phyloP scores from a whole-genome alignment of 2,113 vertebrate species.

The Charina bottae region DNA sequence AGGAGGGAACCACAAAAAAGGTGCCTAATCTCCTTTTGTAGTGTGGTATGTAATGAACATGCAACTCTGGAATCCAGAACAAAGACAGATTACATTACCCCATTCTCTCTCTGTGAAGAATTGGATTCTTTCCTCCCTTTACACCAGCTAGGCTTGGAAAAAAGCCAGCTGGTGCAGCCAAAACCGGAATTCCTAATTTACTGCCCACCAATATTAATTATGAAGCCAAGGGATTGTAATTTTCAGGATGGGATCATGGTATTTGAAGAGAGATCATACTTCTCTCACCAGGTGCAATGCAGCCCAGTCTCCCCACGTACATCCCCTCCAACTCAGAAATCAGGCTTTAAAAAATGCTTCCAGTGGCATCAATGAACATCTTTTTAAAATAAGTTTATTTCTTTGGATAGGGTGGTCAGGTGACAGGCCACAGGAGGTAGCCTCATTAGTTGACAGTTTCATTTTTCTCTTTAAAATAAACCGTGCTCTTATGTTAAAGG shows the following conservation, averaged over 20 bases:
- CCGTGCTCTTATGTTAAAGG: not conserved
- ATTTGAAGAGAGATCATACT: not conserved
- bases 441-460: not conserved
- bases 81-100: not conserved
- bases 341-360: not conserved
- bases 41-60: not conserved
- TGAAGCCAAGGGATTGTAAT: not conserved
- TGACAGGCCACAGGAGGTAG: not conserved
- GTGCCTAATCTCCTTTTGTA: not conserved
- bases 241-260: not conserved
- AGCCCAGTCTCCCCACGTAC: not conserved
- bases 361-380: not conserved
- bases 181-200: not conserved
- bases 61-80: not conserved
- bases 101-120: not conserved
- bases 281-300: not conserved
- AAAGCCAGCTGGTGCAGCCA: not conserved
- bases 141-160: no score
- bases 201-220: not conserved
- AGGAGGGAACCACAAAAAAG: not conserved
- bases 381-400: not conserved
- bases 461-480: not conserved
- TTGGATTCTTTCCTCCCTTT: not conserved
- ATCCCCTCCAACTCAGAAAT: not conserved
- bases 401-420: no score